phyloP scores from a whole-genome alignment of 2,888 invertebrate species.

The Notodonta ziczac region DNA sequence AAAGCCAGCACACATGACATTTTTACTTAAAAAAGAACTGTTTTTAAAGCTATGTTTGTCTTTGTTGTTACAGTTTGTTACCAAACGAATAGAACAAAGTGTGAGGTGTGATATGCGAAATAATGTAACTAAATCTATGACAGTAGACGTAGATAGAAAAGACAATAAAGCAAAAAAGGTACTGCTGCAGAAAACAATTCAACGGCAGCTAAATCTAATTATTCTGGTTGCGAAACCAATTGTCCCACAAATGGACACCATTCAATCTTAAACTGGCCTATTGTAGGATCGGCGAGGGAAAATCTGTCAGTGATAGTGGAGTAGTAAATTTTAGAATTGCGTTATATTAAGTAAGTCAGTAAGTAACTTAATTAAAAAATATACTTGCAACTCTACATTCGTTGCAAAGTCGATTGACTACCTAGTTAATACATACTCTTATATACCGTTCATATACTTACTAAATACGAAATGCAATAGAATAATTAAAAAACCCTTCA shows the following conservation, averaged over 20 bases:
- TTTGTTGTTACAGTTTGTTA: too few relatives aligned
- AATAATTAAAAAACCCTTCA: too few relatives aligned
- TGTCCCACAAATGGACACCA: conserved; percentile 44
- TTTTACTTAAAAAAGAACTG: too few relatives aligned
- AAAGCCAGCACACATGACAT: too few relatives aligned
- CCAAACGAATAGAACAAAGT: too few relatives aligned
- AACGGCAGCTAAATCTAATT: conserved; percentile 25
- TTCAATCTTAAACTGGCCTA: conserved; percentile 39
- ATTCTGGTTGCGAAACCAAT: conserved; percentile 38
- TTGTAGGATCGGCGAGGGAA: conserved; percentile 44
- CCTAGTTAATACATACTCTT: too few relatives aligned
- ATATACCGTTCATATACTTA: too few relatives aligned
- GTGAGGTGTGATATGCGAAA: not conserved
- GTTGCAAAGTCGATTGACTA: too few relatives aligned
- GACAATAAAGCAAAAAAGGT: conserved; percentile 33
- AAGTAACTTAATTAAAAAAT: conserved; percentile 12
- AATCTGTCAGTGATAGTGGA: conserved; percentile 37
- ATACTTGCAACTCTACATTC: too few relatives aligned
- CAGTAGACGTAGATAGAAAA: conserved; percentile 10
- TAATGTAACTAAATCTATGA: conserved; percentile 10
- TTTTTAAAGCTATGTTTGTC: too few relatives aligned
- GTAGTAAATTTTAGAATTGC: conserved; percentile 11
- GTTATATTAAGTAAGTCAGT: conserved; percentile 12
- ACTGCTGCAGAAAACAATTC: conserved; percentile 36
- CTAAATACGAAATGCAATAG: too few relatives aligned